Evolutionary conservation across 2,797 vertebrate species (phyloP), one percentile per base, ranked within the genome.

Genomic region (Lagorchestes hirsutus): DNA sequence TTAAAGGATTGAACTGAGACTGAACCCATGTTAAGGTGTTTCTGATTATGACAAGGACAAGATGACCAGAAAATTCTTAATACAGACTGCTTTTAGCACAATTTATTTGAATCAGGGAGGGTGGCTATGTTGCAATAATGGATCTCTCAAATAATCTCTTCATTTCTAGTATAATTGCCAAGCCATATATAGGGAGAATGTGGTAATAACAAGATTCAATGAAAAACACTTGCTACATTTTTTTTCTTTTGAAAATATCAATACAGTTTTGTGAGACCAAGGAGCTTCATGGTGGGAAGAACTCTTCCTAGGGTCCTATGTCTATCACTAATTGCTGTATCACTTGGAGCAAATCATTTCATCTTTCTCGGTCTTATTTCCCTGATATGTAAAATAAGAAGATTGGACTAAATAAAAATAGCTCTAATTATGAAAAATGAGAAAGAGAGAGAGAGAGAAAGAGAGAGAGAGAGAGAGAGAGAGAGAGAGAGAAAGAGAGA

Each of bases 11-110:
- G 57, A 54, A 92, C 92, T 93, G 31, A 93, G 95, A 92, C n/a
- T 96, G 90, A 98, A 97, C 95, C 93, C 96, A 52, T 91, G 54
- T 29, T 91, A 93, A 87, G 90, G 92, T 95, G 67, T 82, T 96
- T 92, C 50, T 97, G 74, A 58, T 91, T 91, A 93, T 29, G 54
- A 92, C 13, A 58, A 54, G 50, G 34, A 54, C 91, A 4, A 27
- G 40, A 59, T 1, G 34, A 24, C 22, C 5, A 0, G 90, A 34
- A 13, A 91, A 55, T 55, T 14, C 13, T 55, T 54, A 54, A 5
- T 55, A 29, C 50, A 54, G 4, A 34, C 29, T 93, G 91, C 16
- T 93, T 56, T 54, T 67, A 93, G 14, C 1, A 24, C 9, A 14
- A 16, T 95, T 95, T 57, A 13, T 55, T 93, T 93, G 18, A 3